A percentile compares a stretch with the other conserved stretches of the same genome.
These are phyloP conservation scores for Furcifer pardalis DNA, from an alignment of 2,797 vertebrate genomes.

Conservation along the genomic window DNA sequence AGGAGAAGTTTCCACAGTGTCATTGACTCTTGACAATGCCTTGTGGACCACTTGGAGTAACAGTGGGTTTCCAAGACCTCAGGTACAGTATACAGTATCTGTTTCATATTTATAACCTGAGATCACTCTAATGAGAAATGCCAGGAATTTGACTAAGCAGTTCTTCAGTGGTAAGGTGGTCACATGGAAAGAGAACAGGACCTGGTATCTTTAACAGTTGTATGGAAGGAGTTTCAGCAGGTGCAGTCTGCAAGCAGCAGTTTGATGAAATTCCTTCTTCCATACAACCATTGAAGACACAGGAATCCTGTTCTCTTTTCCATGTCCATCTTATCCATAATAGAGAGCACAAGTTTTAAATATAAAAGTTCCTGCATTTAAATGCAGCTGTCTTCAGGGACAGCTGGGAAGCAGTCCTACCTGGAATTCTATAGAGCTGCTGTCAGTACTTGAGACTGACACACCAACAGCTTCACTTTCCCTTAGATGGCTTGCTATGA, in stretches of 20 bases:
- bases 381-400: background rate
- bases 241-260: no score
- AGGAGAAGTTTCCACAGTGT: background rate
- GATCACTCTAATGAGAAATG: background rate
- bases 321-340: no score
- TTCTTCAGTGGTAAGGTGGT: background rate
- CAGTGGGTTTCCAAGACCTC: background rate
- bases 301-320: no score
- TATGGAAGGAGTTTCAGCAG: no score
- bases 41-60: background rate
- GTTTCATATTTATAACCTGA: background rate
- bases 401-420: background rate
- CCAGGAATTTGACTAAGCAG: background rate
- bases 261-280: no score
- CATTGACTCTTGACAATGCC: no score
- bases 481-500: background rate
- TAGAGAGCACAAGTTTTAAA: background rate
- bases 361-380: background rate
- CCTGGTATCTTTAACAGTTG: no score
- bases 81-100: no score
- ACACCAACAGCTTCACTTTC: background rate
- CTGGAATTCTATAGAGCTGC: background rate
- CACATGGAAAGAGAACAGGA: no score
- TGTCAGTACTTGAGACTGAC: no score
- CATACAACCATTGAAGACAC: no score